Base-by-base conservation (phyloP, 2,888 invertebrate genomes). In the Hemaris fuciformis region DNA sequence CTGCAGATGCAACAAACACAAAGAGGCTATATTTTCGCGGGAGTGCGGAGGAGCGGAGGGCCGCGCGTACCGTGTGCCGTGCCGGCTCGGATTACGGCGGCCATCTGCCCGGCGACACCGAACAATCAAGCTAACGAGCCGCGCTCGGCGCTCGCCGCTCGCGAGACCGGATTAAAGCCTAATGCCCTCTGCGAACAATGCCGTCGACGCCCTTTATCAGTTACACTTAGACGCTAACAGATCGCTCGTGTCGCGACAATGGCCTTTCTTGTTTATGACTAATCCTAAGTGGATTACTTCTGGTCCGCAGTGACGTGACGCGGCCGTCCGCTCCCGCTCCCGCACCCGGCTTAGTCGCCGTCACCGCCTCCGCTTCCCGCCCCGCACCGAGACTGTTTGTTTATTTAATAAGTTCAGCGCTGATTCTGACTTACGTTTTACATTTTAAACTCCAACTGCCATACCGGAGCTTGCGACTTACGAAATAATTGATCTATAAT, bases 1-100 rank as follows among this genome's bases (percentile, higher is more conserved):
- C 91, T 91, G 90, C 91, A 91, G 89, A 91, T 91, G 91, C 90
- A 91, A 87, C 89, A 85, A 86, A 88, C 85, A 91, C 89, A 91
- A 91, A 91, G 90, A 90, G 88, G 87, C 79, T 84, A 85, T 85
- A 85, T 87, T 84, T 83, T 80, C 77, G 79, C 73, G 76, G 76
- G 78, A 78, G 79, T 68, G 75, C 75, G 68, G 73, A 75, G 74
- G 71, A 67, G 63, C 31, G 31, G 27, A 31, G 53, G 53, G 31
- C 27, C 63, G 63, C 34, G 59, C 48, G 65, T 42, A 57, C 70
- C 64, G 69, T 64, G 68, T 72, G 66, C 68, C 79, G 68, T 72
- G 67, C 69, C 80, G 85, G 82, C 79, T 89, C 87, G 89, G 89
- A 91, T 91, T 91, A 91, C 91, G 77, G 74, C 84, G 88, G 84